Evolutionary conservation across 2,888 invertebrate species (phyloP).

Genomic region (Lepetodrilus schrolli): DNA sequence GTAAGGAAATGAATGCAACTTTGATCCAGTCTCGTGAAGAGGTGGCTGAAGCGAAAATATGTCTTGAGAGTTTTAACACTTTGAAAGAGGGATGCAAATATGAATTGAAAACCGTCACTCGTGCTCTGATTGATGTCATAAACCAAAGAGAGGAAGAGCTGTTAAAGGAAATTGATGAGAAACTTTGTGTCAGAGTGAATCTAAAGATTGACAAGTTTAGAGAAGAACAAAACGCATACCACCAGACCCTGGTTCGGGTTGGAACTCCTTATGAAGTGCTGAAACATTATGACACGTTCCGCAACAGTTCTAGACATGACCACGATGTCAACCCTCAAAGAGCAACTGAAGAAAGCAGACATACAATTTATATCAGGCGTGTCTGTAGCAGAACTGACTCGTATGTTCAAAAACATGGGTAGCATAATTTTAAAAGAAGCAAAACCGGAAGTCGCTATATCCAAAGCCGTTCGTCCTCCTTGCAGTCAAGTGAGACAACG

Average conservation of each 20-base stretch:
- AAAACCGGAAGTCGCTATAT: too few relatives aligned
- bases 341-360: not conserved
- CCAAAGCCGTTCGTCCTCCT: too few relatives aligned
- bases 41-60: not conserved
- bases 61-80: not conserved
- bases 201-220: conserved; percentile 4
- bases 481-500: too few relatives aligned
- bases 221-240: not conserved
- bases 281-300: not conserved
- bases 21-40: conserved; percentile 11
- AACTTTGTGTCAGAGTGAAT: not conserved
- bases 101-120: not conserved
- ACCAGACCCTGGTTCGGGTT: not conserved
- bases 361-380: not conserved
- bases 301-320: not conserved
- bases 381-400: too few relatives aligned
- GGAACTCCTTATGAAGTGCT: too few relatives aligned
- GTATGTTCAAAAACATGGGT: too few relatives aligned
- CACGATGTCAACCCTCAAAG: not conserved
- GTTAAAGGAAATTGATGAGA: not conserved
- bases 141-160: not conserved
- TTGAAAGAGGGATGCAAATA: not conserved
- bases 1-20: not conserved
- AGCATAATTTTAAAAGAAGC: too few relatives aligned
- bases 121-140: not conserved